These are phyloP conservation scores for Drosophila dunni DNA, from an alignment of 1,140 invertebrate genomes.

Conservation along the genomic window DNA sequence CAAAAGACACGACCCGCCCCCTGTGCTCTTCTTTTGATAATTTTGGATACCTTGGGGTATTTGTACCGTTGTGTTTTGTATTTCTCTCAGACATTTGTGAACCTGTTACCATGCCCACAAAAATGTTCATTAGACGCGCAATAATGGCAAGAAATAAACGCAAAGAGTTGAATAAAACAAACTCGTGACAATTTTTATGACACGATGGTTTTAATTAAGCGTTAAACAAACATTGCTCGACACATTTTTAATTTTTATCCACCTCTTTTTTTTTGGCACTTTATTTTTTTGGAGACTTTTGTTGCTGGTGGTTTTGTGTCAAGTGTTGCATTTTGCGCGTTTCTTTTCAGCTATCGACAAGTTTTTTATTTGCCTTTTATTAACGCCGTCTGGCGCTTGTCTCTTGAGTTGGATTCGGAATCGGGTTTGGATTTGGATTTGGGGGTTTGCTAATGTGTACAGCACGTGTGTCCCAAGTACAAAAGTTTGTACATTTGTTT, in stretches of 20 bases:
- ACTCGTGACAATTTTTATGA: constrained; percentile 63
- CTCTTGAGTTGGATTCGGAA: constrained; percentile 4
- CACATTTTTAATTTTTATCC: constrained; percentile 46
- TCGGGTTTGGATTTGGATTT: constrained; percentile 17
- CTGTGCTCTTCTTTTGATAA: background rate
- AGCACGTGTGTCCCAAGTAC: constrained; percentile 57
- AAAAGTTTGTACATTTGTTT: constrained; percentile 47
- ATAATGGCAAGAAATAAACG: background rate
- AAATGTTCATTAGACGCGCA: constrained; percentile 42
- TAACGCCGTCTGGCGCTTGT: constrained; percentile 17
- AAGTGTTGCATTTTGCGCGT: constrained; percentile 41
- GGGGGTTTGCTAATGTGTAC: constrained; percentile 23
- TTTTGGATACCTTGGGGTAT: constrained; percentile 43
- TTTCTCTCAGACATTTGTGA: background rate
- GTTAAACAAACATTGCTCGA: constrained; percentile 56
- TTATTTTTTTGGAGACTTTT: constrained; percentile 5
- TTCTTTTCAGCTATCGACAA: constrained; percentile 25
- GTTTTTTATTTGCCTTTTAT: constrained; percentile 7
- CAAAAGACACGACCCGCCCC: constrained; percentile 16
- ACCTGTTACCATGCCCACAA: constrained; percentile 44
- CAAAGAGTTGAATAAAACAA: constrained; percentile 6
- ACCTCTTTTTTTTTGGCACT: background rate
- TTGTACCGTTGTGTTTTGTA: constrained; percentile 25
- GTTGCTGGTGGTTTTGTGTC: constrained; percentile 36
- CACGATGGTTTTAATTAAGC: constrained; percentile 57